Evolutionary conservation across 92 coral and sea anemone species (phyloP), one percentile per base, ranked within the genome.

Genomic region (Paramuricea clavata): DNA sequence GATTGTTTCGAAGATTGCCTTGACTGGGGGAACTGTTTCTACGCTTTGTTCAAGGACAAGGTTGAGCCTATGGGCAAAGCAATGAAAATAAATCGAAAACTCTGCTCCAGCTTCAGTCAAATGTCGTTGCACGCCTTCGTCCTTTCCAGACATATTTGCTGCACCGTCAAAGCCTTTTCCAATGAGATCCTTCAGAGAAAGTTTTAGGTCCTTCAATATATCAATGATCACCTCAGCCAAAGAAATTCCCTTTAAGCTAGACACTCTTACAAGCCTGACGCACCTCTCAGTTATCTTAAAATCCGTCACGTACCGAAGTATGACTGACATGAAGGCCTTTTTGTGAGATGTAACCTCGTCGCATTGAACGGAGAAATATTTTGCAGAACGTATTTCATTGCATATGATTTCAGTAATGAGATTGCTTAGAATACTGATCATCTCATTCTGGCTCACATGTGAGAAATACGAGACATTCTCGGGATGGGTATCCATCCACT

Each of bases 341-440:
- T 78, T 78, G 83, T 76, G 82, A 0, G 82, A 76, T 27, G 81
- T 84, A 8, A 75, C 78, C 76, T 85, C 83, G 59, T 85, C 89
- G 56, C 80, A 76, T 36, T 73, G 70, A 43, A 85, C 54, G 21
- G 89, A 74, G 33, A 52, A 85, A 77, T 73, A 85, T 42, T 72
- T 74, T 7, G 89, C 80, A 15, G 52, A 15, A 16, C 27, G 31
- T 1, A 85, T 60, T 72, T 85, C 83, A 2, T 21, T 32, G 15
- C 47, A 17, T 21, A 74, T 27, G 27, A 49, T 13, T 42, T 74
- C 56, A 49, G 34, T 44, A 36, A 74, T 42, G 57, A 36, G 22
- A 27, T 36, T 74, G 80, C 80, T 42, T 9, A 21, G 33, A n/a
- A 49, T 36, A 30, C 31, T 26, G 33, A 36, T 74, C 56, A 74